Evolutionary conservation across 2,797 vertebrate genomes (phyloP).

Genomic region (Paguma larvata): DNA sequence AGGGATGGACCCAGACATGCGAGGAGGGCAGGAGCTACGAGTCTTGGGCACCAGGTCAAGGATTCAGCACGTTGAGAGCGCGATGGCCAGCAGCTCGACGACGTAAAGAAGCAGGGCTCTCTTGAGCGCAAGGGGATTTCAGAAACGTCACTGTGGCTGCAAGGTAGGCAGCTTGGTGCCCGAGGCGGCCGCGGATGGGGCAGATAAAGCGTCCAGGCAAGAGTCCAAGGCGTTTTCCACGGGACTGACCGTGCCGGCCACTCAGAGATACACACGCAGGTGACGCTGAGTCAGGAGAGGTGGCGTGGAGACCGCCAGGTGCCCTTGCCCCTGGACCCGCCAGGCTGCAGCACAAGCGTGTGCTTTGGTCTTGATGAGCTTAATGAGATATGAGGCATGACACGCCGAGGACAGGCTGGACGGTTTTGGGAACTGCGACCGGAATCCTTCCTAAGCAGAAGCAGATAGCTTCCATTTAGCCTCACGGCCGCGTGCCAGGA

Average conservation of each 20-base stretch:
- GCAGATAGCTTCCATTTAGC: not conserved
- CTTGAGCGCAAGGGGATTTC: fast-evolving
- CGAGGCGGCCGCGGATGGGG: not conserved
- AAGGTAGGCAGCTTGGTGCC: fast-evolving
- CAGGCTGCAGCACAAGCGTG: too few relatives aligned
- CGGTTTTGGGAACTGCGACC: not conserved
- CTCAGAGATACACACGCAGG: too few relatives aligned
- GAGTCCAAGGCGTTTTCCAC: fast-evolving
- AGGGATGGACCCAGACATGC: too few relatives aligned
- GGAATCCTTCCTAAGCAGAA: not conserved
- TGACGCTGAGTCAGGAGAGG: fast-evolving
- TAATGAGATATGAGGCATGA: too few relatives aligned
- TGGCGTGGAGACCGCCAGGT: fast-evolving
- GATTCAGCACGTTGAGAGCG: fast-evolving
- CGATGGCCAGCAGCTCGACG: not conserved
- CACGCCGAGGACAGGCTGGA: not conserved
- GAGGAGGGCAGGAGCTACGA: too few relatives aligned
- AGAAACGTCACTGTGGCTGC: not conserved
- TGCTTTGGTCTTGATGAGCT: not conserved
- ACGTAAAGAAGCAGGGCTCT: fast-evolving
- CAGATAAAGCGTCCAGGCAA: fast-evolving
- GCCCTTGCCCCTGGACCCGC: fast-evolving
- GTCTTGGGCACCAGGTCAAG: fast-evolving
- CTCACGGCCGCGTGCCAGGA: not conserved
- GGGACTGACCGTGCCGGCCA: fast-evolving